A percentile compares a stretch with the other conserved stretches of the same genome.
Evolutionary conservation across 2,888 invertebrate species (phyloP).

Genomic region (Neoaliturus tenellus): DNA sequence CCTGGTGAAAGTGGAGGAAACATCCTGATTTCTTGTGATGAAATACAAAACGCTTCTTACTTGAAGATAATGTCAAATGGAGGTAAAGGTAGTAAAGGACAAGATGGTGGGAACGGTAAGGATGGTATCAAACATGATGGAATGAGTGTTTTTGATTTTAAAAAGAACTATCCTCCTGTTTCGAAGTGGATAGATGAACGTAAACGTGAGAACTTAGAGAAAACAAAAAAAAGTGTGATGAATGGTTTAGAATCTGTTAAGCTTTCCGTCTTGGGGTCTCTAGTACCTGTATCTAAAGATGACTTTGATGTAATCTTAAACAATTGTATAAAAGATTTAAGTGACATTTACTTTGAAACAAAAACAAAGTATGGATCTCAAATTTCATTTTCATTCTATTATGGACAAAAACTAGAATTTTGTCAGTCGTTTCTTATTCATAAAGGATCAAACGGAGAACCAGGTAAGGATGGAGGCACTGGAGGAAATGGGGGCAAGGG

Average conservation of each 20-base stretch:
- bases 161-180: background rate
- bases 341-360: background rate
- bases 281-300: background rate
- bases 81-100: background rate
- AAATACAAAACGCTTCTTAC: background rate
- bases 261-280: background rate
- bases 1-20: slow-evolving; percentile 4
- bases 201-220: background rate
- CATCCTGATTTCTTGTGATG: background rate
- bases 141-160: background rate
- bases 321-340: background rate
- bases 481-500: background rate
- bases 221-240: background rate
- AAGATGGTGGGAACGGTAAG: background rate
- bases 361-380: background rate
- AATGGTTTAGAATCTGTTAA: background rate
- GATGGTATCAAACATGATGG: background rate
- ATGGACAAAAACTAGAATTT: background rate
- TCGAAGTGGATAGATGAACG: background rate
- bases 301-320: background rate
- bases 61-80: background rate
- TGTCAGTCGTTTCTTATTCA: background rate
- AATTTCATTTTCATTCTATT: background rate
- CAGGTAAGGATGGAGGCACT: background rate
- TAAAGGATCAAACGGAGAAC: background rate